Conservation (phyloP, 2,797 vertebrate genomes). For the Characodon lateralis region DNA sequence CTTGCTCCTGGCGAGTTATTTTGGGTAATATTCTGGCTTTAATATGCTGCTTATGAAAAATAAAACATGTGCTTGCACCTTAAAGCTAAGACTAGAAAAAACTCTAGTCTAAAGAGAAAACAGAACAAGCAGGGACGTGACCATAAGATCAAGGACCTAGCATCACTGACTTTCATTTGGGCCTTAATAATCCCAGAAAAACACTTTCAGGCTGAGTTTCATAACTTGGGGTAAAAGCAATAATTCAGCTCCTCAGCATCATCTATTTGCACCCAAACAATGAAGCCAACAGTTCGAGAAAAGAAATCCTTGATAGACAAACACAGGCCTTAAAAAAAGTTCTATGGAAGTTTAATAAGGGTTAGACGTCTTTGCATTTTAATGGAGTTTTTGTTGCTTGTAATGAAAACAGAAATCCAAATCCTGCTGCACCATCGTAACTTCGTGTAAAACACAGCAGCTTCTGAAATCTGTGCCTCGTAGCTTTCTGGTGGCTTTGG, state of each 20-base stretch:
- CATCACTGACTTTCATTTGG: conserved; percentile 34
- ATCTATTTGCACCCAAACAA: conserved; percentile 23
- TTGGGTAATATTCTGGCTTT: conserved; percentile 18
- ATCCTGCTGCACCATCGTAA: conserved; percentile 16
- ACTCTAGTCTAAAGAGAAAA: conserved; percentile 29
- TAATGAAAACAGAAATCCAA: conserved; percentile 46
- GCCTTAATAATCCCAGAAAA: conserved; percentile 45
- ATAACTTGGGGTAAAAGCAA: conserved; percentile 41
- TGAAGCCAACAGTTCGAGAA: background rate
- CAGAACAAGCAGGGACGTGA: background rate
- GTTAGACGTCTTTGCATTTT: conserved; percentile 14
- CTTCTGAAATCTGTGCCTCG: conserved; percentile 3
- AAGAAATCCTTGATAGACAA: conserved; percentile 26
- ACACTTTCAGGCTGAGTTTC: conserved; percentile 23
- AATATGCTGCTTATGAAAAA: conserved; percentile 21
- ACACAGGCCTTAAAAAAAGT: conserved; percentile 39
- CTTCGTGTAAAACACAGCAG: conserved; percentile 7
- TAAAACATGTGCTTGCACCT: conserved; percentile 17
- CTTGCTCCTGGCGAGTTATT: conserved; percentile 14
- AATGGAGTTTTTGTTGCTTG: conserved; percentile 24
- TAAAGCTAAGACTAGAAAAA: conserved; percentile 37
- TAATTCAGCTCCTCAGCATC: conserved; percentile 29
- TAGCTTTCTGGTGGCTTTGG: conserved; percentile 17
- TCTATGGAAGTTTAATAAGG: conserved; percentile 29
- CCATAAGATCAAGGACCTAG: background rate